Evolutionary conservation across 1,140 invertebrate genomes (phyloP), one percentile per base, ranked within the genome.

Genomic region (Octopus bimaculoides): DNA sequence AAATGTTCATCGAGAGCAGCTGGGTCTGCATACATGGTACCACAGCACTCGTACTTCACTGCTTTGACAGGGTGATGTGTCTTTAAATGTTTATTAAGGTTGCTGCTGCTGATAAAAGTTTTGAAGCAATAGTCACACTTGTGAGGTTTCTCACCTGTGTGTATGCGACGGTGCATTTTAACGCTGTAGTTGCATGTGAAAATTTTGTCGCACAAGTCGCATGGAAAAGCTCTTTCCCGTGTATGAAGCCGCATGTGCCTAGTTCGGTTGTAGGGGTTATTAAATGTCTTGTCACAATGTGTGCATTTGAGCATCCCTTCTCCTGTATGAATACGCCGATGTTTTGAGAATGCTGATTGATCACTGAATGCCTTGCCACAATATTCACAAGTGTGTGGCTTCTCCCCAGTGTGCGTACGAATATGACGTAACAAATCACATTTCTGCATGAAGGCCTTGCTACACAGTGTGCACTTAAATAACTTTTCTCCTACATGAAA

Each of bases 381-480:
- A 4, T 75, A 75, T 17, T 75, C 74, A 52, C 74, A 75, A 7
- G 26, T 52, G 17, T 75, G 74, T 7, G 74, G 74, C 74, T 53
- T 75, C 52, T 75, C 74, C 8, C 74, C 52, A 41, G 74, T 75
- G 41, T 75, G 74, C 26, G 74, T 75, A 5, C 52, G 5, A 17
- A 75, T 53, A 52, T 75, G 74, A 41, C 52, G 26, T 6, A 2
- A 7, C 5, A 75, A 52, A 14, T 75, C 41, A 52, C 74, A 52
- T 10, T 52, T 52, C 26, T 75, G 74, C 26, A 53, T 52, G 74
- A 75, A 75, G 12, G 41, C 74, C 52, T 53, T 75, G 74, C 17
- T 75, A 52, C 98, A 99, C 4, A 77, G 76, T 52, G 81, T 74
- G 78, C 85, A 86, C 20, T 79, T 81, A 52, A 75, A 82, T 17